Base-by-base conservation (phyloP, 2,113 vertebrate genomes). In the Antennarius striatus region DNA sequence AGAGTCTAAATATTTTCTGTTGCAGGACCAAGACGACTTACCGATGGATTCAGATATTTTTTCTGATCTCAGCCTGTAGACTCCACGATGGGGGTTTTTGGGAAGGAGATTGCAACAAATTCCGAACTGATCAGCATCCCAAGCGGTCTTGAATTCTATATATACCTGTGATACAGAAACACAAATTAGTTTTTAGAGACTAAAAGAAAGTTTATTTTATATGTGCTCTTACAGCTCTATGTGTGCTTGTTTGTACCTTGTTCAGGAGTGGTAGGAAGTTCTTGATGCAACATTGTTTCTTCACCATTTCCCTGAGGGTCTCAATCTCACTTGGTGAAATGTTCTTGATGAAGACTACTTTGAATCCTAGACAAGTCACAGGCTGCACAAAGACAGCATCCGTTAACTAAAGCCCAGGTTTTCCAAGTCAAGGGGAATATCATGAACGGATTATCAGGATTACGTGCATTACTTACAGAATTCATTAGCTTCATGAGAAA, bases 201-300 rank as follows among this genome's bases (percentile, higher is more conserved):
- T 2, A 9, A 16, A 22, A 22, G 3, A 12, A 49, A 16, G 13
- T 69, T n/a, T 30, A 22, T 6, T 45, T 69, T 54, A 81, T 81
- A 39, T 22, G 28, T 22, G 10, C 52, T n/a, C 8, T 50, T 4
- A 13, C 10, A 13, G 13, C 11, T 1, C 60, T 6, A 3, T 5
- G 1, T 15, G 13, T 43, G 8, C 47, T 4, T 28, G 4, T 63
- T 43, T 53, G 1, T 68, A 89, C 88, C 88, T 86, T 83, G 65
- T 84, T 79, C 29, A 89, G 78, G 1, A 90, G 80, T 15, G 83
- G 85, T 55, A 90, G 39, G 74, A 17, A 84, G 68, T 85, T 81
- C 8, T 0, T 61, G 8, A 85, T 30, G 1, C 0, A 13, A 0
- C 6, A 9, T 0, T 82, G 72, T 48, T 62, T 74, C 1, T 0